A percentile compares a stretch with the other conserved stretches of the same genome.
Conservation (phyloP, 2,797 vertebrate species). For the Potorous gilbertii region DNA sequence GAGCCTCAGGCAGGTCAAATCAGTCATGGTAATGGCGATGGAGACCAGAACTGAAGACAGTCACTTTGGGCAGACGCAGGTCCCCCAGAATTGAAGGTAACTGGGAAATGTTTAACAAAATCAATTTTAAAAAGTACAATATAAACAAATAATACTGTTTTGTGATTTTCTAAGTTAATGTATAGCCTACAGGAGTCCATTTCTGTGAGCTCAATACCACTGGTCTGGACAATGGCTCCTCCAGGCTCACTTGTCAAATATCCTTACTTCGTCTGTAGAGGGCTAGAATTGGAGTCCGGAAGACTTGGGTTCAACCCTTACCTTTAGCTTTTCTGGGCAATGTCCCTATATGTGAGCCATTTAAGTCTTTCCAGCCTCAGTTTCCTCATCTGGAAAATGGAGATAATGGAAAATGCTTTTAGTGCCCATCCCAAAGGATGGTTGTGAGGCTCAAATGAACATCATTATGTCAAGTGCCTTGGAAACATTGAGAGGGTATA, state of each 20-base stretch:
- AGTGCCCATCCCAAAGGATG: not conserved
- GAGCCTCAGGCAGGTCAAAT: not conserved
- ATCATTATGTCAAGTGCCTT: not conserved
- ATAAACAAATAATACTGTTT: not conserved
- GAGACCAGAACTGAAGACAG: not conserved
- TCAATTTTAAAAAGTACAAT: too few species aligned
- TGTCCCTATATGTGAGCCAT: not conserved
- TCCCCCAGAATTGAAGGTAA: not conserved
- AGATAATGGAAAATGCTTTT: not conserved
- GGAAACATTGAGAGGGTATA: not conserved
- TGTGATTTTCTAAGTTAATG: not conserved
- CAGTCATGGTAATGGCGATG: not conserved
- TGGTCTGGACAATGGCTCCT: not conserved
- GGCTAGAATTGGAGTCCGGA: too few species aligned
- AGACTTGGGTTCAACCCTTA: not conserved
- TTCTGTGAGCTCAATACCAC: not conserved
- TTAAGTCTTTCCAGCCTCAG: not conserved
- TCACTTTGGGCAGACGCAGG: not conserved
- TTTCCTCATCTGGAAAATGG: not conserved
- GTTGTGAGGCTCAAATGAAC: not conserved
- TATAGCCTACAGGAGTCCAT: not conserved
- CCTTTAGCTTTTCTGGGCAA: not conserved
- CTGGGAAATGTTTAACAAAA: not conserved
- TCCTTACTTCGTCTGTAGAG: not conserved
- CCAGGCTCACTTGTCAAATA: not conserved